Conservation (phyloP, 2,797 vertebrate species). For the Cercopithecus mitis region DNA sequence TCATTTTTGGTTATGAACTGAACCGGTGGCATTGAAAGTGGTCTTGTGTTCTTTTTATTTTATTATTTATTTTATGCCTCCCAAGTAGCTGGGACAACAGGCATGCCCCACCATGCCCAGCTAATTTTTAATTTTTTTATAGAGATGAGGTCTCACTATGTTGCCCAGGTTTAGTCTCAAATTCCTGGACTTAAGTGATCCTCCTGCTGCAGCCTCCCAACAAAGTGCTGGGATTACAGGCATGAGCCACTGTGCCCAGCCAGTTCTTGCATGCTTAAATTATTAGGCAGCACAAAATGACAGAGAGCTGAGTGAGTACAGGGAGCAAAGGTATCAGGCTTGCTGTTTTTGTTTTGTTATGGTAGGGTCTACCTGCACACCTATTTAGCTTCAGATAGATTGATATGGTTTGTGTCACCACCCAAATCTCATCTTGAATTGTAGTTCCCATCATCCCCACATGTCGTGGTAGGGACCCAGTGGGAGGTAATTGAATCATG, state of each 20-base stretch:
- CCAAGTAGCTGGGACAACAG: not conserved
- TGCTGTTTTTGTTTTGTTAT: slow-evolving; percentile 6
- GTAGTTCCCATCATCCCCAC: not conserved
- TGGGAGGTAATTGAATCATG: not conserved
- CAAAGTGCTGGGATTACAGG: not conserved
- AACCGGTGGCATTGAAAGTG: not conserved
- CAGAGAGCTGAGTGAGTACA: not conserved
- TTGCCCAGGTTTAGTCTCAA: not conserved
- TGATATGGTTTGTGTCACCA: not conserved
- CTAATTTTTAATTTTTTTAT: not conserved
- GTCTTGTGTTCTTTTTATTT: not conserved
- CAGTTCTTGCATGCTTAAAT: slow-evolving; percentile 24
- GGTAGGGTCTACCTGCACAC: not conserved
- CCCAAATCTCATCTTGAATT: not conserved
- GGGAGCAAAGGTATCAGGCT: not conserved
- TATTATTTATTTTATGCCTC: not conserved
- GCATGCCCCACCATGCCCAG: not conserved
- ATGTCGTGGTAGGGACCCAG: not conserved
- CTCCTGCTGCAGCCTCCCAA: not conserved
- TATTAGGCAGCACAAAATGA: not conserved
- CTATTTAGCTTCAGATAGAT: not conserved
- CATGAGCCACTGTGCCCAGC: not conserved
- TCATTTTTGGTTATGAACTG: slow-evolving; percentile 17
- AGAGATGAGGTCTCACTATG: not conserved
- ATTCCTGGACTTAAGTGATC: not conserved